These are phyloP conservation scores for Fabriciana adippe DNA, from an alignment of 2,888 invertebrate genomes.

Conservation along the genomic window DNA sequence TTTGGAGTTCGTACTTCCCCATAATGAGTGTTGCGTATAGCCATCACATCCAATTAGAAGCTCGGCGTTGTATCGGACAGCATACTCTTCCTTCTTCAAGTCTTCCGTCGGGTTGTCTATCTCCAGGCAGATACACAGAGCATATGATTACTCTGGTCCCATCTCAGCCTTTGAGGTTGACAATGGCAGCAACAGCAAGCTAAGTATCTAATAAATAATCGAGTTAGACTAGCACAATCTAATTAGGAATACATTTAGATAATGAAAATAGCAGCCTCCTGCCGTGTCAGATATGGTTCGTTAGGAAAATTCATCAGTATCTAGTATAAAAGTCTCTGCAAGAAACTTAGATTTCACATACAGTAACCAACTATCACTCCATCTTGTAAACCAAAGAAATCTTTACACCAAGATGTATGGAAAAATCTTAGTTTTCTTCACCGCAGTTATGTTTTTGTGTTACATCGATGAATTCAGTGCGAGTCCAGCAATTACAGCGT, in stretches of 20 bases:
- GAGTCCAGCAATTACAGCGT: constrained; percentile 55
- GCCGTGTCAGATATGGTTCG: background rate
- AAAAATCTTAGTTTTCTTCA: background rate
- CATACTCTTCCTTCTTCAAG: too few species aligned
- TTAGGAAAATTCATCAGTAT: background rate
- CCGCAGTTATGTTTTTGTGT: constrained; percentile 2
- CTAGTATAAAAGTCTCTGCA: constrained; percentile 2
- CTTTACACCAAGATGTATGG: background rate
- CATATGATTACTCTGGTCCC: too few species aligned
- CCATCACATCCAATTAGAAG: too few species aligned
- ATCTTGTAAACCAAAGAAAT: background rate
- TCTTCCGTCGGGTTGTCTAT: too few species aligned
- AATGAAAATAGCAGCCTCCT: constrained; percentile 8
- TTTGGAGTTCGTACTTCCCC: too few species aligned
- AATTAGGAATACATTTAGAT: constrained; percentile 7
- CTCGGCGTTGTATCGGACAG: too few species aligned
- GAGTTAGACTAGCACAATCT: background rate
- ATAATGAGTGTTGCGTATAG: too few species aligned
- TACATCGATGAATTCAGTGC: background rate
- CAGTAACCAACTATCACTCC: background rate
- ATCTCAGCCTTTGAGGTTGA: too few species aligned
- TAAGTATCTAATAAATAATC: too few species aligned
- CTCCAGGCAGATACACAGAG: too few species aligned
- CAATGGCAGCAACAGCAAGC: too few species aligned
- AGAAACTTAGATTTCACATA: too few species aligned